A percentile compares a stretch with the other conserved stretches of the same genome.
phyloP scores from a whole-genome alignment of 2,113 vertebrate genomes.

The Reinhardtius hippoglossoides region DNA sequence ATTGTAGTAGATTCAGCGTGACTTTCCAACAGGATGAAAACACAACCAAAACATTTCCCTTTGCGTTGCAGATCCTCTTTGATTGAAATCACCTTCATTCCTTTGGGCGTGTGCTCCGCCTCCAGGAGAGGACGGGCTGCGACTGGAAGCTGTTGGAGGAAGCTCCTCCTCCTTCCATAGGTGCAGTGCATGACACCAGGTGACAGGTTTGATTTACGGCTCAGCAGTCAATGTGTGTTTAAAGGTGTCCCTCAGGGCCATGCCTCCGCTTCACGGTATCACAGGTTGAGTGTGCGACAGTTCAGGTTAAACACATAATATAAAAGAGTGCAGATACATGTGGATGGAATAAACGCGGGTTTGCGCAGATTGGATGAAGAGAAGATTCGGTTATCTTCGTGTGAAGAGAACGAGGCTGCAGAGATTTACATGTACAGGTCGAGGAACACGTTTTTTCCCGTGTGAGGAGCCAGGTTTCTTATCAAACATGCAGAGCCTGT shows the following conservation, averaged over 20 bases:
- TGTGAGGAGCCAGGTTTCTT: too few relatives aligned
- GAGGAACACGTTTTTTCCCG: too few relatives aligned
- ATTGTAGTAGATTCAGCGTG: too few relatives aligned
- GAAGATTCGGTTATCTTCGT: too few relatives aligned
- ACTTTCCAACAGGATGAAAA: too few relatives aligned
- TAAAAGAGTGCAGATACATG: too few relatives aligned
- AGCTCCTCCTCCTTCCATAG: conserved; percentile 23
- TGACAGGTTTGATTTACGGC: conserved; percentile 19
- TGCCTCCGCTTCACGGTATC: neutral
- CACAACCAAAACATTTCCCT: neutral
- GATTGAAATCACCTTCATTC: conserved; percentile 41
- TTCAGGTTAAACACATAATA: too few relatives aligned
- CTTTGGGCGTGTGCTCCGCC: neutral
- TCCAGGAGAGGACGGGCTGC: neutral
- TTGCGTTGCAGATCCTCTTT: conserved; percentile 9
- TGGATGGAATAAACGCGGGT: too few relatives aligned
- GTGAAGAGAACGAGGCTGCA: too few relatives aligned
- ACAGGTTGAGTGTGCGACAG: neutral
- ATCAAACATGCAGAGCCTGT: too few relatives aligned
- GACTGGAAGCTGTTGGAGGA: conserved; percentile 5
- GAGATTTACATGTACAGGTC: too few relatives aligned
- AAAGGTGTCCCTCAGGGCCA: conserved; percentile 14
- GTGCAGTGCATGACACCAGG: conserved; percentile 13
- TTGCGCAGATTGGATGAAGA: too few relatives aligned
- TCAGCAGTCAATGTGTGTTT: neutral